These are phyloP conservation scores for Anhinga anhinga DNA, from an alignment of 2,113 vertebrate species.

Conservation along the genomic window DNA sequence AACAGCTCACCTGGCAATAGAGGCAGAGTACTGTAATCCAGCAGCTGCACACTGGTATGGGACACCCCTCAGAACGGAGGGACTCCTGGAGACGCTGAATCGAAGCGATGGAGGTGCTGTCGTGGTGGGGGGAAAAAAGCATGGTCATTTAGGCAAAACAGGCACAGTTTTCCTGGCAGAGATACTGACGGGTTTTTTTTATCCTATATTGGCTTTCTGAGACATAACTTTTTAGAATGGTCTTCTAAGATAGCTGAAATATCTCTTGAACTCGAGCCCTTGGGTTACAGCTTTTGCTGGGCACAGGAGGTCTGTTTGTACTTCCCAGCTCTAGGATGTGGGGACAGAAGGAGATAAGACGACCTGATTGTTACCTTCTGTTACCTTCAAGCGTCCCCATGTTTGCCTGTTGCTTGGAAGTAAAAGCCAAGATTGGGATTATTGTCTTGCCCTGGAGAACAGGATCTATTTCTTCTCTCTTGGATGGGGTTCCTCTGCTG, in stretches of 20 bases:
- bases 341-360: not conserved
- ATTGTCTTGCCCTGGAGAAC: not conserved
- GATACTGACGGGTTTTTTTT: not conserved
- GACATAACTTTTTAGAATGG: not conserved
- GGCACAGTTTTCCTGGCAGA: not conserved
- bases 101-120: not conserved
- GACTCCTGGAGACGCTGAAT: not conserved
- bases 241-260: not conserved
- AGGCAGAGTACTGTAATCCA: not conserved
- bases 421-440: not conserved
- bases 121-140: not conserved
- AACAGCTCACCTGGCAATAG: not conserved
- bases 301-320: not conserved
- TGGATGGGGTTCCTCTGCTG: not conserved
- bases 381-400: not conserved
- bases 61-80: not conserved
- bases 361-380: not conserved
- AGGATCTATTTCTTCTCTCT: not conserved
- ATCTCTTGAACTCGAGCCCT: not conserved
- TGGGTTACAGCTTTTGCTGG: not conserved
- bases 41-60: not conserved
- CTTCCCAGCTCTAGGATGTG: not conserved
- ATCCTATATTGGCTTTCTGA: not conserved
- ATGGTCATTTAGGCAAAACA: not conserved
- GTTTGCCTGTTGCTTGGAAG: not conserved